Conservation (phyloP, 2,113 vertebrate species). For the Leucopsar rothschildi region DNA sequence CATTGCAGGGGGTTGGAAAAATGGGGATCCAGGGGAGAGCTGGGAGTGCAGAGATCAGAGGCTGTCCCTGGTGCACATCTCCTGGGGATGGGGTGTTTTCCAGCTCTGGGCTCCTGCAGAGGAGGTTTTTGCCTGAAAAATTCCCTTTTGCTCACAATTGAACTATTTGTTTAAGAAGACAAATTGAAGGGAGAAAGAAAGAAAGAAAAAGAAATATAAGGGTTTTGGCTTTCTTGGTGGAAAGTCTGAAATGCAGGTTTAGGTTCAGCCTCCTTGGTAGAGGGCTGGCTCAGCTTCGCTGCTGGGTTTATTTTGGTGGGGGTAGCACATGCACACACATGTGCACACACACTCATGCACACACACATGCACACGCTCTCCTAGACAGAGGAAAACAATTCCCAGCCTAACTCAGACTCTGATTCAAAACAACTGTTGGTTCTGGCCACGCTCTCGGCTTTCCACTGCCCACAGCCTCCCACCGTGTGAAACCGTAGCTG, state of each 20-base stretch:
- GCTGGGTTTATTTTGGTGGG: neutral
- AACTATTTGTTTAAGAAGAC: neutral
- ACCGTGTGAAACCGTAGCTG: neutral
- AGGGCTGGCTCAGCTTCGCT: neutral
- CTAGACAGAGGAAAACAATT: neutral
- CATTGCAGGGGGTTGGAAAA: neutral
- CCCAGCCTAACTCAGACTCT: neutral
- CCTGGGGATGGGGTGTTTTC: neutral
- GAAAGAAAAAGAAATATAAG: neutral
- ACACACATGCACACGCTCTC: neutral
- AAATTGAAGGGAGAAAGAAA: neutral
- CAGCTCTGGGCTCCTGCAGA: neutral
- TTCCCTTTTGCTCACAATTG: neutral
- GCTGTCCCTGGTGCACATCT: neutral
- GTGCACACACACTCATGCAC: neutral
- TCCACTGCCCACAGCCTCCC: neutral
- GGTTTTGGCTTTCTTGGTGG: neutral
- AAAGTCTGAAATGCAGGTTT: neutral
- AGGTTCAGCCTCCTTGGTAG: neutral
- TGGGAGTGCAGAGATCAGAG: neutral
- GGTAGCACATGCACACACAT: neutral
- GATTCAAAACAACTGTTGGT: slow-evolving; percentile 43
- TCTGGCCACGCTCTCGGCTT: neutral
- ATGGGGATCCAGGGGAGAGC: fast-evolving
- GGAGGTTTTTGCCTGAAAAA: neutral